Percentiles rank a stretch among this genome's conserved stretches.
phyloP scores from a whole-genome alignment of 2,888 invertebrate genomes.

The Hedya salicella region DNA sequence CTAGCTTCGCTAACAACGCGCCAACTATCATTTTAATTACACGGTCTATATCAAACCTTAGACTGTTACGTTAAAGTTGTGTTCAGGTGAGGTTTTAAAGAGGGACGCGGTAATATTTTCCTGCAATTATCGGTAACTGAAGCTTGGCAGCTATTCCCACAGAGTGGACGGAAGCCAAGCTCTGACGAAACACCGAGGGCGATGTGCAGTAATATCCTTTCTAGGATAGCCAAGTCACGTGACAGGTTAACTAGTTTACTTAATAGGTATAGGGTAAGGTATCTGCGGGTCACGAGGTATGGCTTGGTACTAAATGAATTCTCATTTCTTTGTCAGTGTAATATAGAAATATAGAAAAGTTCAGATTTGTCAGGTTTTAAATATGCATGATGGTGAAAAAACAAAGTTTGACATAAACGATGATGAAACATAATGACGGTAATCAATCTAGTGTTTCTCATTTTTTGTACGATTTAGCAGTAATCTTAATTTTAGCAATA shows the following conservation, averaged over 20 bases:
- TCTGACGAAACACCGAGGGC: conserved; percentile 9
- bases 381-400: too few species aligned
- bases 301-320: too few species aligned
- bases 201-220: conserved; percentile 27
- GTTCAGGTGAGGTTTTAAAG: neutral
- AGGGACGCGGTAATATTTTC: conserved; percentile 34
- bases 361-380: too few species aligned
- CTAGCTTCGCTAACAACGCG: conserved; percentile 21
- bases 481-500: too few species aligned
- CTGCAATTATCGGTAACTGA: conserved; percentile 31
- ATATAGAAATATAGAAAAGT: too few species aligned
- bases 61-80: conserved; percentile 8
- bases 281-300: too few species aligned
- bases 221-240: neutral
- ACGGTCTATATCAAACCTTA: conserved; percentile 1
- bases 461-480: too few species aligned
- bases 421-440: too few species aligned
- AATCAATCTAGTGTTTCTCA: too few species aligned
- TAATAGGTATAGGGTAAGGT: neutral
- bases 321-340: too few species aligned
- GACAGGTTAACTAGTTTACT: conserved; percentile 6
- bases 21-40: conserved; percentile 23
- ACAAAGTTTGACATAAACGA: too few species aligned
- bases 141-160: conserved; percentile 21
- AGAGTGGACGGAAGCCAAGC: conserved; percentile 28